phyloP scores from a whole-genome alignment of 2,888 invertebrate genomes.

The Nemoura dubitans region DNA sequence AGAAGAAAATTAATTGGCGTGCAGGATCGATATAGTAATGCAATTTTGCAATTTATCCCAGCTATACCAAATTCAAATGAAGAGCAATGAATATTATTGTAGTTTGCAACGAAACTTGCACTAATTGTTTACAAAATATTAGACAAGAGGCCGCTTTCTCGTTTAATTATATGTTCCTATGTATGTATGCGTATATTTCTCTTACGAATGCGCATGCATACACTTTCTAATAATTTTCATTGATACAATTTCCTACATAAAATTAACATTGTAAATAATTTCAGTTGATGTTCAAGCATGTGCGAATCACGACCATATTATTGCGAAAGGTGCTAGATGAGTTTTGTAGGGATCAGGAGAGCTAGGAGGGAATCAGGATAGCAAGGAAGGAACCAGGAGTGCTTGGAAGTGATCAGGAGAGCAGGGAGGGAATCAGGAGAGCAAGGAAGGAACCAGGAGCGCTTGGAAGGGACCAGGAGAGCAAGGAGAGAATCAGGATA shows the following conservation, averaged over 20 bases:
- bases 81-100: neutral
- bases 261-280: neutral
- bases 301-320: too few relatives aligned
- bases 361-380: too few relatives aligned
- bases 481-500: too few relatives aligned
- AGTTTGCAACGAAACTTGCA: neutral
- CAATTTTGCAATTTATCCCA: neutral
- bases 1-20: too few relatives aligned
- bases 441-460: too few relatives aligned
- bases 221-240: neutral
- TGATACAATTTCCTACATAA: neutral
- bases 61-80: neutral
- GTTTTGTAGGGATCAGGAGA: too few relatives aligned
- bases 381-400: too few relatives aligned
- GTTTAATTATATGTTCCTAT: conserved; percentile 12
- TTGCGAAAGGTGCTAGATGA: too few relatives aligned
- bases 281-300: neutral
- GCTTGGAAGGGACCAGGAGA: too few relatives aligned
- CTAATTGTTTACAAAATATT: neutral
- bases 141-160: neutral
- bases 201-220: neutral
- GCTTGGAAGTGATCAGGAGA: too few relatives aligned
- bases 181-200: neutral
- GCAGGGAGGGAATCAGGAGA: too few relatives aligned
- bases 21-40: too few relatives aligned